Base-by-base conservation (phyloP, 2,888 invertebrate species). In the Drosophila nr. medialis region DNA sequence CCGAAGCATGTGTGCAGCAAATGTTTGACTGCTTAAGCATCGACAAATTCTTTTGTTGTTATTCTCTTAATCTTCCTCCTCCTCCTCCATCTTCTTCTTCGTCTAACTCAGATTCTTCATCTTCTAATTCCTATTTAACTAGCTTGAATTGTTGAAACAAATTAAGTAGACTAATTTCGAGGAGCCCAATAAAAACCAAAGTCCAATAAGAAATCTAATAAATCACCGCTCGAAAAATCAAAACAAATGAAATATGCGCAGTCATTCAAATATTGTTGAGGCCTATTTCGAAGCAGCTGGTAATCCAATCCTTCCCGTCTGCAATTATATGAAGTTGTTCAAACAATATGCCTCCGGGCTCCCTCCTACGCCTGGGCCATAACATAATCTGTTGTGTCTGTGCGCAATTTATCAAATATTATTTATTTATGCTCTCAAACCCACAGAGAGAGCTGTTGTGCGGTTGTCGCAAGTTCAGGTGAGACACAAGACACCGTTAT, bases 1-100 rank as follows among this genome's bases (percentile, higher is more conserved):
- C 59, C 58, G 18, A 40, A 75, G 70, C 77, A 78, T 90, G 80
- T 89, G 89, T 89, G 69, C 81, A 87, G 77, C 89, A 89, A 91
- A 89, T 91, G 89, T 89, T 89, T 80, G 66, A 62, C 62, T 50
- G 50, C 38, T 32, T 32, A 64, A 53, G 60, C 65, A 64, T 64
- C 70, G 66, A 73, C 78, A 87, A 81, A 53, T 69, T 72, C 61
- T 51, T 5, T 63, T 62, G 4, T 60, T 59, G n/a, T 75, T 64
- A 42, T 53, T 55, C 11, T 36, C 21, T 2, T 11, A 0, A 6
- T 21, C 3, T 3, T 21, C 2, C 15, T 24, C 8, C 45, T 45
- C 13, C 5, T 11, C n/a, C n/a, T 6, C 1, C n/a, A 3, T 38
- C 18, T n/a, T 32, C 21, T 11, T 15, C 8, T 45, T 51, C 49